Evolutionary conservation across 2,888 invertebrate genomes (phyloP).

Genomic region (Phania funesta): DNA sequence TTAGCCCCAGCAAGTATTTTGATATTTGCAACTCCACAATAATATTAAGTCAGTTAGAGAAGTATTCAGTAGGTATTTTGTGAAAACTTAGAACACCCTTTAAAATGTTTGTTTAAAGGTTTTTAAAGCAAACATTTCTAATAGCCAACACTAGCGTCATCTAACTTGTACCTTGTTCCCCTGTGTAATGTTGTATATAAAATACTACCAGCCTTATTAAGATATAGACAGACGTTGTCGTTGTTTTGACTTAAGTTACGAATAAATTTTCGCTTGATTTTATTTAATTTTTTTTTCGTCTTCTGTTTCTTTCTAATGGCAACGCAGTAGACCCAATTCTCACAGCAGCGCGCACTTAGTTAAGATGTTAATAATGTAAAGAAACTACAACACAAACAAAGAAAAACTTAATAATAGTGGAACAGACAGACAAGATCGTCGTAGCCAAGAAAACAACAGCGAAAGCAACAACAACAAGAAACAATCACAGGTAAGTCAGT

Average conservation of each 20-base stretch:
- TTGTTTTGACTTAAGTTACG: slow-evolving; percentile 34
- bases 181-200: slow-evolving; percentile 44
- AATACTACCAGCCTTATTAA: not conserved
- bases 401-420: slow-evolving; percentile 38
- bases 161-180: slow-evolving; percentile 24
- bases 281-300: slow-evolving; percentile 11
- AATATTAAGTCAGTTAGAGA: too few relatives aligned
- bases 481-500: slow-evolving; percentile 20
- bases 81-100: too few relatives aligned
- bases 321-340: slow-evolving; percentile 68
- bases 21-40: too few relatives aligned
- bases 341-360: slow-evolving; percentile 62
- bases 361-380: slow-evolving; percentile 61
- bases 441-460: slow-evolving; percentile 43
- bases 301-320: slow-evolving; percentile 56
- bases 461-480: slow-evolving; percentile 29
- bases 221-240: slow-evolving; percentile 19
- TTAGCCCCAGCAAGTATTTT: too few relatives aligned
- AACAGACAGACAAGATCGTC: slow-evolving; percentile 45
- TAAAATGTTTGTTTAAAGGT: too few relatives aligned
- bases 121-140: not conserved
- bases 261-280: slow-evolving; percentile 61
- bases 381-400: slow-evolving; percentile 26
- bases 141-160: not conserved
- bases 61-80: too few relatives aligned